Evolutionary conservation across 2,797 vertebrate species (phyloP).

Genomic region (Spinus olivaceus): DNA sequence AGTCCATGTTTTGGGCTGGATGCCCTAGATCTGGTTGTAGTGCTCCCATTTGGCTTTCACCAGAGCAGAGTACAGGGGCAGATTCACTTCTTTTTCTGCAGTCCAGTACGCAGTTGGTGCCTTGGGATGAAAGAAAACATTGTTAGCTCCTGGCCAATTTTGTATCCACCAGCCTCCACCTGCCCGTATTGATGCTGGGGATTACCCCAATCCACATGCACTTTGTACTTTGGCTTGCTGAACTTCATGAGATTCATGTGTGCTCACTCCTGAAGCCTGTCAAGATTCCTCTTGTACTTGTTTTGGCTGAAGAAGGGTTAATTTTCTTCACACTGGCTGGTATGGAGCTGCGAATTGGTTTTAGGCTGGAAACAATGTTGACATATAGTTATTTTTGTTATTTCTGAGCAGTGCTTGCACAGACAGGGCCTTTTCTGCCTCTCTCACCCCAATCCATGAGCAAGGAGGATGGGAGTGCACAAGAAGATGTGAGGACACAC

Average conservation of each 20-base stretch:
- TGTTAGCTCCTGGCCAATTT: not conserved
- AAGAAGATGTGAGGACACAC: not conserved
- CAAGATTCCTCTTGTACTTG: not conserved
- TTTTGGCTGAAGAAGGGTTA: not conserved
- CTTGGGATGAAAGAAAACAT: not conserved
- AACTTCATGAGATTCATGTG: fast-evolving
- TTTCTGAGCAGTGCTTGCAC: not conserved
- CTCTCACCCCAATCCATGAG: not conserved
- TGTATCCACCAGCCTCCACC: not conserved
- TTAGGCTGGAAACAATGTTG: not conserved
- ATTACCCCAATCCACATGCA: too few species aligned
- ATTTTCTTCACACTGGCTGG: not conserved
- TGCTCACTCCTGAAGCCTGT: not conserved
- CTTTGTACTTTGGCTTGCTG: not conserved
- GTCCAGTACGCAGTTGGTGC: not conserved
- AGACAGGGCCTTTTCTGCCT: not conserved
- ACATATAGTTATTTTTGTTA: not conserved
- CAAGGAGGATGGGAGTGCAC: fast-evolving
- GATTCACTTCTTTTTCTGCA: not conserved
- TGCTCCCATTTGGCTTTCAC: not conserved
- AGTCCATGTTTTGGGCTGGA: not conserved
- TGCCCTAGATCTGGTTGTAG: not conserved
- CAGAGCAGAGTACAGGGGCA: too few species aligned
- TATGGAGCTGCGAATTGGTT: not conserved
- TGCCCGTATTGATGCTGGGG: not conserved